A percentile compares a stretch with the other conserved stretches of the same genome.
Evolutionary conservation across 2,888 invertebrate species (phyloP).

Genomic region (Neoscelio sp.): DNA sequence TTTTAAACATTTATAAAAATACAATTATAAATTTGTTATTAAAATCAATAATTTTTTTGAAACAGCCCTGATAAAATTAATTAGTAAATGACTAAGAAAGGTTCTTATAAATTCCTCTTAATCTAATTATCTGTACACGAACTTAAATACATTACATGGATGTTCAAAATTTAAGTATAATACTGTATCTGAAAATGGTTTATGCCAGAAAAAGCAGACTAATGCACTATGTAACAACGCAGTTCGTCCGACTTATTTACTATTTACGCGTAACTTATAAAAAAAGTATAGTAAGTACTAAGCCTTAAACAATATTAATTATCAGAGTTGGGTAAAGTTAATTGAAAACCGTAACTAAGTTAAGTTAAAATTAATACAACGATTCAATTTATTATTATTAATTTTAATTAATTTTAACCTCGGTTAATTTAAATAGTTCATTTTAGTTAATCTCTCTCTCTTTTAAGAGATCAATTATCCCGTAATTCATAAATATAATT

Average conservation of each 20-base stretch:
- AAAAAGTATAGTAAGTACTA: constrained; percentile 13
- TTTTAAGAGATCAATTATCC: neutral
- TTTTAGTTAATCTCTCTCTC: too few relatives aligned
- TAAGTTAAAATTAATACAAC: neutral
- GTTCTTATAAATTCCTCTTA: neutral
- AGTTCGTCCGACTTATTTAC: constrained; percentile 11
- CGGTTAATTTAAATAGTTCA: too few relatives aligned
- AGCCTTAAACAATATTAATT: constrained; percentile 12
- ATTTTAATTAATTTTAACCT: too few relatives aligned
- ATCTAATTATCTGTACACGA: constrained; percentile 1
- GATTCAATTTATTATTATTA: too few relatives aligned
- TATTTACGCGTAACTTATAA: constrained; percentile 1
- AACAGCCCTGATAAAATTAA: constrained; percentile 24
- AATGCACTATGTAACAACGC: constrained; percentile 5
- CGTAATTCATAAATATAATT: too few relatives aligned
- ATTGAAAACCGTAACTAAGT: too few relatives aligned
- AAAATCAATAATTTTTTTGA: too few relatives aligned
- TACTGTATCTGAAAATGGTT: constrained; percentile 1
- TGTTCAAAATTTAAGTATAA: constrained; percentile 15
- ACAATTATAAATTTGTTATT: too few relatives aligned
- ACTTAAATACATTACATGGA: constrained; percentile 11
- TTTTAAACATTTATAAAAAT: too few relatives aligned
- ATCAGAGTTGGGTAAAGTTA: too few relatives aligned
- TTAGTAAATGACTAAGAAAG: neutral
- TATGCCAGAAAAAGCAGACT: neutral